These are phyloP conservation scores for Beroe forskalii DNA, from an alignment of 37 sponge, comb jelly and placozoan species.

Conservation along the genomic window DNA sequence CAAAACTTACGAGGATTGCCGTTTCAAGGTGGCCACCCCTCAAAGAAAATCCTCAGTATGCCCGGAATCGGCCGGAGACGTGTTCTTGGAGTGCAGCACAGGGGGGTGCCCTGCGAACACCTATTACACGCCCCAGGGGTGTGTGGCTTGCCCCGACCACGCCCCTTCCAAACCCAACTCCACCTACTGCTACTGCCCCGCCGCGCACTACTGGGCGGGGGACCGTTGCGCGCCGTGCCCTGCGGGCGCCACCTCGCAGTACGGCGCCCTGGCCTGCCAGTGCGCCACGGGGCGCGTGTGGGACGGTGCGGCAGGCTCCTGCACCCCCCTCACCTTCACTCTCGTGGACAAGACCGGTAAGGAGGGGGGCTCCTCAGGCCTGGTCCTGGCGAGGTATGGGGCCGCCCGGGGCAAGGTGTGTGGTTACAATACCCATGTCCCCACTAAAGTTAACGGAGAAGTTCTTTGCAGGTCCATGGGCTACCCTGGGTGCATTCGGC, in stretches of 20 bases:
- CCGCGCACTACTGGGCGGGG: not conserved
- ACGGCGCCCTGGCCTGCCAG: not conserved
- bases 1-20: not conserved
- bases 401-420: too few relatives aligned
- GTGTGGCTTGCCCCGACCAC: not conserved
- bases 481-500: not conserved
- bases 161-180: not conserved
- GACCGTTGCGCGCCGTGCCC: not conserved
- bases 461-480: not conserved
- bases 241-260: not conserved
- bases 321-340: not conserved
- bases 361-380: not conserved
- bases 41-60: too few relatives aligned
- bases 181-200: not conserved
- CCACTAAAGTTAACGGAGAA: too few relatives aligned
- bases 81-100: not conserved
- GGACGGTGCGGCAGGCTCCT: not conserved
- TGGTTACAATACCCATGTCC: too few relatives aligned
- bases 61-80: not conserved
- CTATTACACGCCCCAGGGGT: not conserved
- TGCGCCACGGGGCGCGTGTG: not conserved
- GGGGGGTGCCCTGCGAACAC: not conserved
- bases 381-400: too few relatives aligned
- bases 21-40: not conserved
- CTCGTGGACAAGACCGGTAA: not conserved